Conservation (phyloP, 2,797 vertebrate genomes). For the Cirrhinus molitorella region DNA sequence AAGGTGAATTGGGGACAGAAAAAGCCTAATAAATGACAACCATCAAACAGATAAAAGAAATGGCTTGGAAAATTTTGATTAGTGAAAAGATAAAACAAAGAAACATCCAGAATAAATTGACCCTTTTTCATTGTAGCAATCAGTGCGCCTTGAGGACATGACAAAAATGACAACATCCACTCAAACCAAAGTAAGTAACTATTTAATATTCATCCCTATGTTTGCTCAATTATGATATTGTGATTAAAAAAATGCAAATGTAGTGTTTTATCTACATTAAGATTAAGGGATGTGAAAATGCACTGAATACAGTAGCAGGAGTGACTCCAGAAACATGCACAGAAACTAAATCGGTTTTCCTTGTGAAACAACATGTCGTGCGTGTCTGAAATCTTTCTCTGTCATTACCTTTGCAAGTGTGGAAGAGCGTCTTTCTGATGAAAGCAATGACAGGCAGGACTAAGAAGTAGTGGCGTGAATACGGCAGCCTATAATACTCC, state of each 20-base stretch:
- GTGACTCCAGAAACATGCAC: not conserved
- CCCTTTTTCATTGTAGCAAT: not conserved
- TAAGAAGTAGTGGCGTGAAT: constrained; percentile 40
- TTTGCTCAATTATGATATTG: not conserved
- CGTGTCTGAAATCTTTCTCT: not conserved
- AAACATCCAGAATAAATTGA: not conserved
- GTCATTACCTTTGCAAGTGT: not conserved
- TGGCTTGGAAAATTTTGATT: not conserved
- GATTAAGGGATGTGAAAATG: not conserved
- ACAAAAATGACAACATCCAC: not conserved
- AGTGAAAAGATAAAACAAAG: not conserved
- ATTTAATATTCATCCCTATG: not conserved
- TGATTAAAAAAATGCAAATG: not conserved
- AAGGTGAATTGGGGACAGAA: not conserved
- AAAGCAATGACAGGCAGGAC: constrained; percentile 54
- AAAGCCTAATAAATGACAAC: not conserved
- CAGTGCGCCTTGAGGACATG: not conserved
- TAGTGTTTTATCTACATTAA: not conserved
- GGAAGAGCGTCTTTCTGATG: not conserved
- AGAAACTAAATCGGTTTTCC: not conserved
- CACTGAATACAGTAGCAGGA: not conserved
- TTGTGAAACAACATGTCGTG: not conserved
- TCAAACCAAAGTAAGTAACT: not conserved
- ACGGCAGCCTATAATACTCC: constrained; percentile 46
- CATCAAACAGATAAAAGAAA: not conserved